Conservation (phyloP, 2,113 vertebrate species). For the Nesoenas mayeri region DNA sequence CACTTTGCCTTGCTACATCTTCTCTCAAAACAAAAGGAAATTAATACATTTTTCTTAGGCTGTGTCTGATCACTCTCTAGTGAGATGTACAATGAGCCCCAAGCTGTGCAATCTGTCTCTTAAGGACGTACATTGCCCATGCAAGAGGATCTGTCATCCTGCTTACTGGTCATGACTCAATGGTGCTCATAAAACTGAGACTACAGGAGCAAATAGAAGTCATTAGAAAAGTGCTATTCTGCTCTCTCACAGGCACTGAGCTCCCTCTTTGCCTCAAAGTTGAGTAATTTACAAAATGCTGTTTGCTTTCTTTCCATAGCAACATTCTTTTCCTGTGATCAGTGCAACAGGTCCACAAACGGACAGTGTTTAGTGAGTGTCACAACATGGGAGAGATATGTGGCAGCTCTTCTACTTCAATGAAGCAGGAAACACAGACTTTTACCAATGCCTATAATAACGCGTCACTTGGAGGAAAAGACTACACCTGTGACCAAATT, state of each 20-base stretch:
- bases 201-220: not conserved
- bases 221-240: not conserved
- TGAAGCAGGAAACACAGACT: not conserved
- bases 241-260: not conserved
- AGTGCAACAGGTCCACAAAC: not conserved
- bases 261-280: not conserved
- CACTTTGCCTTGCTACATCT: not conserved
- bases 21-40: not conserved
- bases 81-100: not conserved
- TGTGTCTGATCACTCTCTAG: not conserved
- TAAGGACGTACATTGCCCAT: not conserved
- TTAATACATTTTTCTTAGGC: not conserved
- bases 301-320: constrained; percentile 17
- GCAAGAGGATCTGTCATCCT: not conserved
- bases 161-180: constrained; percentile 16
- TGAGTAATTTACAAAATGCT: constrained; percentile 21
- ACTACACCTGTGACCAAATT: not conserved
- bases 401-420: not conserved
- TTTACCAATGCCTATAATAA: not conserved
- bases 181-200: not conserved
- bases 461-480: not conserved
- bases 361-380: not conserved
- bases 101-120: not conserved
- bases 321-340: constrained; percentile 10
- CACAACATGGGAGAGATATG: not conserved